Percentiles rank a stretch among this genome's conserved stretches.
These are phyloP conservation scores for Holcopasites calliopsidis DNA, from an alignment of 1,140 invertebrate species.

Conservation along the genomic window DNA sequence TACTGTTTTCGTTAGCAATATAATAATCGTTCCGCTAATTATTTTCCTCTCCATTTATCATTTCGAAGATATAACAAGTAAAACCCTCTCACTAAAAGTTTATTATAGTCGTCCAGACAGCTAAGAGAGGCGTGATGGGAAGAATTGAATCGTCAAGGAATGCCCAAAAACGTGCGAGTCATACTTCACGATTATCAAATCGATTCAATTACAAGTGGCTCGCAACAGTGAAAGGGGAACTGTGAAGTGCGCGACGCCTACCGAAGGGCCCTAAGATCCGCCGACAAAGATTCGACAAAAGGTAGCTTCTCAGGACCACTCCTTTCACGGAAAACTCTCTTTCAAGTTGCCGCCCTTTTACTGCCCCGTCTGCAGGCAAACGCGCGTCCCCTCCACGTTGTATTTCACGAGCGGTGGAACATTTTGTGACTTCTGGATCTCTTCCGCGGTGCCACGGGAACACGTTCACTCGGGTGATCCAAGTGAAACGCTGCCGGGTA, in stretches of 20 bases:
- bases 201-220: conserved; percentile 42
- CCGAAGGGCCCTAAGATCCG: conserved; percentile 25
- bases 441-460: not conserved
- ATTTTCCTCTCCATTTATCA: too few relatives aligned
- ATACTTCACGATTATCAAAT: conserved; percentile 41
- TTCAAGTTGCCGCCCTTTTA: conserved; percentile 76
- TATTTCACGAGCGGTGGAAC: not conserved
- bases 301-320: conserved; percentile 69
- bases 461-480: not conserved
- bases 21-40: too few relatives aligned
- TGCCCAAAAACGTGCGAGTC: not conserved
- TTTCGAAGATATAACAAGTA: too few relatives aligned
- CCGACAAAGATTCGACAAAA: conserved; percentile 74
- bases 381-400: conserved; percentile 46
- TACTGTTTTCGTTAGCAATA: too few relatives aligned
- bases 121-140: not conserved
- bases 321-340: conserved; percentile 76
- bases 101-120: not conserved
- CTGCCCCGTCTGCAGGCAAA: conserved; percentile 56
- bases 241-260: conserved; percentile 22
- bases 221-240: conserved; percentile 25
- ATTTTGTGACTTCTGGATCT: conserved; percentile 33
- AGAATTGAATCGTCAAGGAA: conserved; percentile 27
- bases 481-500: not conserved
- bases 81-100: not conserved